Evolutionary conservation across 1,140 invertebrate species (phyloP).

Genomic region (Bombus picipes): DNA sequence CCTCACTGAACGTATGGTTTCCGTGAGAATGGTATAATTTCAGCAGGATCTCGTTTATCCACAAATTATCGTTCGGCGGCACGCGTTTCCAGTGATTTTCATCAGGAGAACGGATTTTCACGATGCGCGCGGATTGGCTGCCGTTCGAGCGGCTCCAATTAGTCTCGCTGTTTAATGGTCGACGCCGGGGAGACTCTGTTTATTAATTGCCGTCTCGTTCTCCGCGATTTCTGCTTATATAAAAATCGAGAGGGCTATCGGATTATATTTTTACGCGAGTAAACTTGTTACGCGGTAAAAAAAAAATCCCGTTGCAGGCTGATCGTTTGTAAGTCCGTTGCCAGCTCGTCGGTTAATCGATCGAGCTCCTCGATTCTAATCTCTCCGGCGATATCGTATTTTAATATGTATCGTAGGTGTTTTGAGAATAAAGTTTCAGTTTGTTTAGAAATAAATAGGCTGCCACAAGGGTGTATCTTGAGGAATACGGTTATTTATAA

Average conservation of each 20-base stretch:
- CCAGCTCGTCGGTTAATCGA: too few relatives aligned
- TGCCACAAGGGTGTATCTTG: too few relatives aligned
- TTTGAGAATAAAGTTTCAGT: background rate
- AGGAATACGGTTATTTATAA: background rate
- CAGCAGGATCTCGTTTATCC: background rate
- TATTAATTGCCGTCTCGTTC: slow-evolving; percentile 44
- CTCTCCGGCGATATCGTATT: background rate
- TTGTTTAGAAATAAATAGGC: background rate
- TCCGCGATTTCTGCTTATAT: slow-evolving; percentile 33
- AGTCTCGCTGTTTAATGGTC: slow-evolving; percentile 55
- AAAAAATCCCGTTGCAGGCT: background rate
- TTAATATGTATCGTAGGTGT: background rate
- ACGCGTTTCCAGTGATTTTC: slow-evolving; percentile 17
- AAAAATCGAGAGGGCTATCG: slow-evolving; percentile 17
- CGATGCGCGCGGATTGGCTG: slow-evolving; percentile 40
- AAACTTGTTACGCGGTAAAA: background rate
- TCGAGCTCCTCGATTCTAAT: background rate
- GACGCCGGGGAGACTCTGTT: slow-evolving; percentile 32
- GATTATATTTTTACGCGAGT: slow-evolving; percentile 41
- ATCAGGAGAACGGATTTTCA: slow-evolving; percentile 23
- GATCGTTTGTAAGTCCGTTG: background rate
- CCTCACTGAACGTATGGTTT: too few relatives aligned
- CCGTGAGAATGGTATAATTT: background rate
- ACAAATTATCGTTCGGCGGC: background rate
- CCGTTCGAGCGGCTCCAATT: slow-evolving; percentile 58